These are phyloP conservation scores for Subacronicta megacephala DNA, from an alignment of 2,888 invertebrate species.

Conservation along the genomic window DNA sequence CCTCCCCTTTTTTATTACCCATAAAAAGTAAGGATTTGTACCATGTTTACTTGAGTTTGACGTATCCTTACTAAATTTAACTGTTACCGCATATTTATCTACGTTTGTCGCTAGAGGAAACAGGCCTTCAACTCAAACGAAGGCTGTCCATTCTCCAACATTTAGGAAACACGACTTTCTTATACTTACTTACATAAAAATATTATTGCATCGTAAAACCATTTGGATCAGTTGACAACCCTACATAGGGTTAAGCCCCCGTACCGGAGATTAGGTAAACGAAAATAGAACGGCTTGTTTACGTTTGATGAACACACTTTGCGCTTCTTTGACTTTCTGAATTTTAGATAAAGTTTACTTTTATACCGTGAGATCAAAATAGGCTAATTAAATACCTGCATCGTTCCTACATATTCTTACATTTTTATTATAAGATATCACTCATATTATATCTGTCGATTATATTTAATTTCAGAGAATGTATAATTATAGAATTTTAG, in stretches of 20 bases:
- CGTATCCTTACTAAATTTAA: neutral
- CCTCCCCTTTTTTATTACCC: no score
- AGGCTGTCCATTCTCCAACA: no score
- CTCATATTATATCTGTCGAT: neutral
- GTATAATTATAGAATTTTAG: no score
- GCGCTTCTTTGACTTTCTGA: constrained; percentile 67
- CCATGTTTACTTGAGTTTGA: no score
- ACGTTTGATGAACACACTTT: constrained; percentile 66
- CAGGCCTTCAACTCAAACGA: neutral
- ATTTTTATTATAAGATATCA: no score
- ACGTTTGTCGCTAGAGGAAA: neutral
- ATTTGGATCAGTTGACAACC: constrained; percentile 56
- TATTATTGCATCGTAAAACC: constrained; percentile 19
- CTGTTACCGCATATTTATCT: neutral
- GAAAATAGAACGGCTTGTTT: constrained; percentile 74
- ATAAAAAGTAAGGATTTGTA: no score
- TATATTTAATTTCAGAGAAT: no score
- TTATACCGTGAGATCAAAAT: constrained; percentile 34
- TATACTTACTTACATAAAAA: neutral
- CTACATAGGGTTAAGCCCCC: constrained; percentile 56
- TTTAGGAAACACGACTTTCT: neutral
- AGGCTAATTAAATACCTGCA: constrained; percentile 6
- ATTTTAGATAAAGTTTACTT: constrained; percentile 56
- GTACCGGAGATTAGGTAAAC: constrained; percentile 75
- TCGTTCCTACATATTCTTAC: neutral